Base-by-base conservation (phyloP, 1,140 invertebrate species). In the Saccostrea glomerata region DNA sequence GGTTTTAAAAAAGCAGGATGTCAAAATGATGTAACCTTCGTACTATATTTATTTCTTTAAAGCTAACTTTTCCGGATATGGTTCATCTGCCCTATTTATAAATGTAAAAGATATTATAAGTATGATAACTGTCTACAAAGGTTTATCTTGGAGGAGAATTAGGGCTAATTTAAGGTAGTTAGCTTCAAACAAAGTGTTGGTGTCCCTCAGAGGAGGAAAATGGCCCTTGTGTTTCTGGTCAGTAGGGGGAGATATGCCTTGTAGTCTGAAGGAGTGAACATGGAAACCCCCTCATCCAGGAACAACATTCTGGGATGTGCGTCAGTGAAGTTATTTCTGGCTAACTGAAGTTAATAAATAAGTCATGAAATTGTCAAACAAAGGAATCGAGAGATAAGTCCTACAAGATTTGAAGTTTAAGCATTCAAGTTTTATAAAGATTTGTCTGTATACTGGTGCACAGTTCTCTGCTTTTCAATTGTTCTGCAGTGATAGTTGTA, bases 341-440 rank as follows among this genome's bases (percentile, higher is more conserved):
- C 70, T 30, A 15, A 12, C 70, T 13, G 25, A 30, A 25, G 36
- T 73, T 73, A 36, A 73, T 73, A 73, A 73, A 73, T 73, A 73
- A 73, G 70, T 73, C 70, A 73, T 73, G 70, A 73, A 40, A 73
- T 73, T 73, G 70, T 73, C 70, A 73, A 73, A 73, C 70, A 30
- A 73, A 73, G 25, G 23, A 73, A 30, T 73, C 11, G 23, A 30
- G 23, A 30, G 30, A 73, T 73, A 73, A 73, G 70, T 73, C 70
- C 23, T 73, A 40, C 25, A 73, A 73, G 70, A 73, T 73, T 73
- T 70, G n/a, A 70, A n/a, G 23, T n/a, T 70, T 23, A 17, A 70
- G 66, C 25, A 23, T 30, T 73, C 23, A 13, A 73, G 66, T 73
- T 73, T 73, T 73, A 15, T 73, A 30, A 73, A 13, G 25, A 73